Evolutionary conservation across 2,113 vertebrate species (phyloP).

Genomic region (Vulpes lagopus): DNA sequence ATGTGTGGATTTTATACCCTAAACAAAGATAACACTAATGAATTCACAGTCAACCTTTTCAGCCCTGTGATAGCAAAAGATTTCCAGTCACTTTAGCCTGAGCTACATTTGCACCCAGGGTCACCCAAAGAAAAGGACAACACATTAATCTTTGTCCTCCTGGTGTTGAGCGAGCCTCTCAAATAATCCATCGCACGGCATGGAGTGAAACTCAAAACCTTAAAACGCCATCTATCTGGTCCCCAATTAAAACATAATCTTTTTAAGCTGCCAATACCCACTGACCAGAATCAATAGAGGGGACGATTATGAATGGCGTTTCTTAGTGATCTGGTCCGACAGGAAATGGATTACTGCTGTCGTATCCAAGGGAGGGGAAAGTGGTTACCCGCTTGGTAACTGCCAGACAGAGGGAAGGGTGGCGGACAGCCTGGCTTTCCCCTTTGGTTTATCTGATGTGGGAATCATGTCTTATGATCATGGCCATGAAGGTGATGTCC

Average conservation of each 20-base stretch:
- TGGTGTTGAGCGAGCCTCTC: conserved; percentile 83
- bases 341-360: conserved; percentile 83
- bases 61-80: conserved; percentile 88
- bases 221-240: conserved; percentile 90
- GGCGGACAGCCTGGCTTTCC: conserved; percentile 16
- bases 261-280: conserved; percentile 91
- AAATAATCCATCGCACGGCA: conserved; percentile 87
- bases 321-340: conserved; percentile 84
- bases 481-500: rapidly evolving
- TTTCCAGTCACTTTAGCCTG: conserved; percentile 90
- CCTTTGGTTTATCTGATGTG: background rate
- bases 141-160: conserved; percentile 91
- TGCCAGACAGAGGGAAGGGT: conserved; percentile 41
- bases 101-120: conserved; percentile 85
- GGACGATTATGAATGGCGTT: conserved; percentile 88
- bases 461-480: background rate
- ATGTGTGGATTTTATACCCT: conserved; percentile 79
- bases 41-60: conserved; percentile 91
- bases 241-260: conserved; percentile 94
- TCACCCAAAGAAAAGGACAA: conserved; percentile 90
- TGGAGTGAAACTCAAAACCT: conserved; percentile 87
- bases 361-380: conserved; percentile 74
- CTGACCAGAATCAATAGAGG: conserved; percentile 89
- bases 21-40: conserved; percentile 89
- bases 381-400: conserved; percentile 66